Evolutionary conservation across 2,113 vertebrate species (phyloP), one percentile per base, ranked within the genome.

Genomic region (Dipodomys merriami): DNA sequence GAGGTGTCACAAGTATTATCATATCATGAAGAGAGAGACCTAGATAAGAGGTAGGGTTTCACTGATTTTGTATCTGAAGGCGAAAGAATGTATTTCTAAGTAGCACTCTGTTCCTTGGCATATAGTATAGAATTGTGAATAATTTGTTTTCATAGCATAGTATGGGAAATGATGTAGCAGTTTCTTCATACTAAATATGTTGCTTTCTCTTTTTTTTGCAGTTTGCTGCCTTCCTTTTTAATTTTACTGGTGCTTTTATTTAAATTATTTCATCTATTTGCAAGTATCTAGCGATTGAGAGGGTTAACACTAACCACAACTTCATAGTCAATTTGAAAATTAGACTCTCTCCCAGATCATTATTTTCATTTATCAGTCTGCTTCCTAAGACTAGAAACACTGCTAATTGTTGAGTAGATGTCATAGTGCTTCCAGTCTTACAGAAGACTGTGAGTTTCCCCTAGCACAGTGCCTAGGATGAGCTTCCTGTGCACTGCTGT

Each of bases 131-230:
- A 97, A 90, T 64, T 64, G 86, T 74, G 86, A 97, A 97, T 96
- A 94, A 94, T 97, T 96, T 95, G 94, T 91, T 92, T 98, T 95
- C 95, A 60, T 95, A 90, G 83, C 79, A n/a, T 72, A 57, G 92
- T 91, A 87, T 97, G 92, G 96, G 92, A 97, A 95, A 93, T 93
- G 88, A 94, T 93, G 93, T 96, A 87, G 97, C 88, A 96, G 95
- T 97, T 97, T 97, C 94, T 96, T 97, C 96, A 84, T 93, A 81
- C 86, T 93, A 95, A 97, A 94, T 78, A 10, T 95, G 92, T 95
- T 96, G 92, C 91, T 97, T 96, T 95, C 94, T 96, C 96, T 93
- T 95, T 96, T 92, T 93, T 95, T 96, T 92, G 92, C 94, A 96
- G 94, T 96, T 80, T 96, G 94, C 94, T 97, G 88, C 85, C 80